Percentiles rank a stretch among this genome's conserved stretches.
phyloP scores from a whole-genome alignment of 2,888 invertebrate species.

The Polietes domitor region DNA sequence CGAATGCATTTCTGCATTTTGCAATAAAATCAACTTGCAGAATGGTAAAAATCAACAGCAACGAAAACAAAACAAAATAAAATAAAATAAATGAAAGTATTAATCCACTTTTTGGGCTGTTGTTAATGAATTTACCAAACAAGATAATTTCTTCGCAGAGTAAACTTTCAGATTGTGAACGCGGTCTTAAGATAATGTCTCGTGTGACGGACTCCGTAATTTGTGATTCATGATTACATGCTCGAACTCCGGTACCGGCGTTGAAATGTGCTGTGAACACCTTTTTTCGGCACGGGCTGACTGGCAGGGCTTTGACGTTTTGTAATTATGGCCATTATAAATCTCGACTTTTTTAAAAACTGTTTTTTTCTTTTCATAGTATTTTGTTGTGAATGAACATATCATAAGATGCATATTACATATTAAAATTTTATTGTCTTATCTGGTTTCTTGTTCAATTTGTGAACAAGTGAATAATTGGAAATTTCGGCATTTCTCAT shows the following conservation, averaged over 20 bases:
- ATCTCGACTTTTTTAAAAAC: no score
- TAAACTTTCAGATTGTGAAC: neutral
- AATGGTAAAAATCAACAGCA: conserved; percentile 29
- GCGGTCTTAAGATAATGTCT: neutral
- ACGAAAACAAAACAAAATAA: conserved; percentile 40
- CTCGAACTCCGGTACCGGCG: neutral
- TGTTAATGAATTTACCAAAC: conserved; percentile 40
- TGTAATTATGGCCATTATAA: neutral
- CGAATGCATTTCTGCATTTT: neutral
- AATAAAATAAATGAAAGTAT: conserved; percentile 61
- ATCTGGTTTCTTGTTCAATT: no score
- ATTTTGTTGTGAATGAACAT: no score
- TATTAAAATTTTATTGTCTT: no score
- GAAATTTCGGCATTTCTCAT: no score
- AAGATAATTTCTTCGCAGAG: neutral
- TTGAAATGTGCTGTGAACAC: neutral
- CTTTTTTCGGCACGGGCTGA: neutral
- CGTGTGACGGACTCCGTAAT: neutral
- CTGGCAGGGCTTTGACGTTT: conserved; percentile 4
- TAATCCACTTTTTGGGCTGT: conserved; percentile 33
- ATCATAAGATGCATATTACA: no score
- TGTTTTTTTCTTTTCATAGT: no score
- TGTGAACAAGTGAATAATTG: no score
- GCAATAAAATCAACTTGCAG: conserved; percentile 21
- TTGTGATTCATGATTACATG: neutral